Percentiles rank a stretch among this genome's conserved stretches.
These are phyloP conservation scores for Salvelinus fontinalis DNA, from an alignment of 2,113 vertebrate genomes.

Conservation along the genomic window DNA sequence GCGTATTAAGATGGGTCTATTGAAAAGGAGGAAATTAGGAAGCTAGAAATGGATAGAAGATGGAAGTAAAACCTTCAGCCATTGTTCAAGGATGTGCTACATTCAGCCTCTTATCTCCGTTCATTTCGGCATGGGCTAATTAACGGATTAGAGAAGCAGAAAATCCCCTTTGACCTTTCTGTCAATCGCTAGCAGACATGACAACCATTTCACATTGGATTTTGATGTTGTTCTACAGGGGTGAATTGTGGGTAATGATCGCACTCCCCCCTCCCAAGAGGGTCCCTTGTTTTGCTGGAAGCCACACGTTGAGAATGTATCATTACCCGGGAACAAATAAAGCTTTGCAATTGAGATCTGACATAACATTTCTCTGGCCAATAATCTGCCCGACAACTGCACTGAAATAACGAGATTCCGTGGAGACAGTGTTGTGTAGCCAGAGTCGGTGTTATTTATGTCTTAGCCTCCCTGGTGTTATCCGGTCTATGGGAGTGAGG, in stretches of 20 bases:
- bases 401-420: conserved; percentile 53
- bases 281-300: conserved; percentile 10
- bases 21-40: conserved; percentile 22
- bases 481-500: no score
- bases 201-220: conserved; percentile 19
- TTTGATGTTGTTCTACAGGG: conserved; percentile 8
- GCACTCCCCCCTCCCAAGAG: not conserved
- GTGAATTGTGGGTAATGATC: not conserved
- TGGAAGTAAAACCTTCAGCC: conserved; percentile 9
- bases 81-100: conserved; percentile 15
- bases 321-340: conserved; percentile 52
- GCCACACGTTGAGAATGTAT: conserved; percentile 33
- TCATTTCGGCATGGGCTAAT: conserved; percentile 31
- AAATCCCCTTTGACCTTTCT: conserved; percentile 24
- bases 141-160: conserved; percentile 27
- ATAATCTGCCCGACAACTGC: conserved; percentile 49
- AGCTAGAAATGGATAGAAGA: not conserved
- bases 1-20: not conserved
- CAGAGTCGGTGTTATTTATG: conserved; percentile 25
- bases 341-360: conserved; percentile 3
- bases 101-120: not conserved
- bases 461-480: not conserved
- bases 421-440: conserved; percentile 28
- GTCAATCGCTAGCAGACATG: not conserved
- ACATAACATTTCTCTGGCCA: conserved; percentile 23